Conservation (phyloP, 2,888 invertebrate species). For the Monochamus alternatus region DNA sequence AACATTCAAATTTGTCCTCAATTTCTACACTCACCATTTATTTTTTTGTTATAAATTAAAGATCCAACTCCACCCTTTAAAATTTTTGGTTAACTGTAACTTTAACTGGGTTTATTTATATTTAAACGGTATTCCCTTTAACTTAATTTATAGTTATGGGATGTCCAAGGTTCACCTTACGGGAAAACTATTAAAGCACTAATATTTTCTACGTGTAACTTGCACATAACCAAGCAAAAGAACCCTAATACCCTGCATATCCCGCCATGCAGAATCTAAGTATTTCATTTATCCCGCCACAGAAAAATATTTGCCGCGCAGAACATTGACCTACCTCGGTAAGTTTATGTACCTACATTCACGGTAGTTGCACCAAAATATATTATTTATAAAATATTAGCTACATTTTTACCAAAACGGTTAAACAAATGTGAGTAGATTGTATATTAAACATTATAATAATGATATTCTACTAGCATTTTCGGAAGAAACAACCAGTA, state of each 20-base stretch:
- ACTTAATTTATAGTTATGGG: slow-evolving; percentile 15
- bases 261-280: slow-evolving; percentile 51
- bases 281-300: slow-evolving; percentile 58
- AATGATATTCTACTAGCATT: too few relatives aligned
- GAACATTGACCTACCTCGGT: slow-evolving; percentile 42
- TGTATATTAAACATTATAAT: too few relatives aligned
- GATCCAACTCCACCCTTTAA: slow-evolving; percentile 16
- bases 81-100: slow-evolving; percentile 43
- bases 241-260: slow-evolving; percentile 53
- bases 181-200: slow-evolving; percentile 37
- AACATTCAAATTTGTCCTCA: slow-evolving; percentile 12
- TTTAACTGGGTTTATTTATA: slow-evolving; percentile 32
- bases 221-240: slow-evolving; percentile 59
- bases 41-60: slow-evolving; percentile 35
- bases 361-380: neutral
- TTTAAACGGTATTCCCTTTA: neutral
- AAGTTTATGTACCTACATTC: slow-evolving; percentile 39
- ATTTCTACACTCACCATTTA: slow-evolving; percentile 43
- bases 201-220: slow-evolving; percentile 58
- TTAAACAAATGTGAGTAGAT: too few relatives aligned
- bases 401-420: too few relatives aligned
- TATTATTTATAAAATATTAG: neutral
- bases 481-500: too few relatives aligned
- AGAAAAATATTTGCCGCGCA: slow-evolving; percentile 54
- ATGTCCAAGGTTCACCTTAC: slow-evolving; percentile 26